These are phyloP conservation scores for Hypotaenidia philippensis DNA, from an alignment of 2,797 vertebrate species.

Conservation along the genomic window DNA sequence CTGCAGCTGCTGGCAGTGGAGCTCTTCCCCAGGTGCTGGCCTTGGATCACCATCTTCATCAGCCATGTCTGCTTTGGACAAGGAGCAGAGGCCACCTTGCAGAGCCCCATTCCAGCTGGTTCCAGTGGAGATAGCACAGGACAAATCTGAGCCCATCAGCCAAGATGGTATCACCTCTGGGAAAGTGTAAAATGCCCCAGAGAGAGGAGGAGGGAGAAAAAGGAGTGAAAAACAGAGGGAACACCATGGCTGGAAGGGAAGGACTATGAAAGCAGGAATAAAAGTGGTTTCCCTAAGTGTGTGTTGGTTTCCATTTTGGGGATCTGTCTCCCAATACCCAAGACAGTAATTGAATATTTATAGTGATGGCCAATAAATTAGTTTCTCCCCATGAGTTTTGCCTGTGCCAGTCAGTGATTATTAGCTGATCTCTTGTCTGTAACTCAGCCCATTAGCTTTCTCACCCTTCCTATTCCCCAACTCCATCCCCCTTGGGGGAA, in stretches of 20 bases:
- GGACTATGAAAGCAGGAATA: background rate
- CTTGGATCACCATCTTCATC: too few species aligned
- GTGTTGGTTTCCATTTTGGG: background rate
- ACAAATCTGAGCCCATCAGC: background rate
- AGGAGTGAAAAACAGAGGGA: background rate
- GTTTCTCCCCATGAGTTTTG: background rate
- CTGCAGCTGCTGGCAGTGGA: too few species aligned
- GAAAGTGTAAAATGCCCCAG: background rate
- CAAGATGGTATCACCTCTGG: background rate
- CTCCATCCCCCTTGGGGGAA: background rate
- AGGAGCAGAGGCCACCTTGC: too few species aligned
- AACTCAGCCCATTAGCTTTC: background rate
- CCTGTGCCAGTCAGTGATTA: too few species aligned
- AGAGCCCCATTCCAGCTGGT: too few species aligned
- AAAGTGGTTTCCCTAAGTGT: background rate
- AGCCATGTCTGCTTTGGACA: too few species aligned
- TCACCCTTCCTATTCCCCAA: background rate
- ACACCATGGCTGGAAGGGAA: background rate
- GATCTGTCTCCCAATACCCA: background rate
- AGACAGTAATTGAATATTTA: background rate
- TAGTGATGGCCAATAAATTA: background rate
- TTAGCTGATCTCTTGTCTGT: background rate
- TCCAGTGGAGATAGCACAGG: background rate
- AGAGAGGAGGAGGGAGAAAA: background rate
- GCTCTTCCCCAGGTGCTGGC: too few species aligned